A percentile compares a stretch with the other conserved stretches of the same genome.
phyloP scores from a whole-genome alignment of 2,888 invertebrate species.

The Drepanosiphum platanoidis region DNA sequence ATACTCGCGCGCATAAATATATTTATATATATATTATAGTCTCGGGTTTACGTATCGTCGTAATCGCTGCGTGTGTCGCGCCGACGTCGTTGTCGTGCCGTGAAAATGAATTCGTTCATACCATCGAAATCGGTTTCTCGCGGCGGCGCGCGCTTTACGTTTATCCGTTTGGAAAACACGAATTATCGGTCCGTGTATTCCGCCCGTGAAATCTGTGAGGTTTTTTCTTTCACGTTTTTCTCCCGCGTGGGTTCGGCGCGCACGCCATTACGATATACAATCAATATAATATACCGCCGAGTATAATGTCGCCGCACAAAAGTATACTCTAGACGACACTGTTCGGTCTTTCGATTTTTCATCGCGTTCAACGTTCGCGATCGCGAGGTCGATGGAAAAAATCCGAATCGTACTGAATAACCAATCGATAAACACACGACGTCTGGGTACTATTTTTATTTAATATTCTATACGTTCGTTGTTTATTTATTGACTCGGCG shows the following conservation, averaged over 20 bases:
- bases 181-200: constrained; percentile 31
- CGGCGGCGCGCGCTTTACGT: neutral
- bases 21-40: neutral
- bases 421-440: neutral
- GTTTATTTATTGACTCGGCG: no score
- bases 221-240: neutral
- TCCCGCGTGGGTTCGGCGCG: no score
- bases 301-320: neutral
- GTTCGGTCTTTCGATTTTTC: no score
- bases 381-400: neutral
- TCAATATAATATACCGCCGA: no score
- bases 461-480: no score
- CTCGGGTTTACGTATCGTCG: neutral
- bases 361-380: no score
- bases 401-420: neutral
- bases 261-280: no score
- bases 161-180: constrained; percentile 26
- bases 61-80: neutral
- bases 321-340: no score
- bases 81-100: neutral
- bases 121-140: constrained; percentile 16
- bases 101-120: neutral
- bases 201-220: constrained; percentile 28
- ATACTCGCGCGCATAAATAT: neutral
- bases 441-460: no score